These are phyloP conservation scores for Troilus luridus DNA, from an alignment of 2,888 invertebrate genomes.

Conservation along the genomic window DNA sequence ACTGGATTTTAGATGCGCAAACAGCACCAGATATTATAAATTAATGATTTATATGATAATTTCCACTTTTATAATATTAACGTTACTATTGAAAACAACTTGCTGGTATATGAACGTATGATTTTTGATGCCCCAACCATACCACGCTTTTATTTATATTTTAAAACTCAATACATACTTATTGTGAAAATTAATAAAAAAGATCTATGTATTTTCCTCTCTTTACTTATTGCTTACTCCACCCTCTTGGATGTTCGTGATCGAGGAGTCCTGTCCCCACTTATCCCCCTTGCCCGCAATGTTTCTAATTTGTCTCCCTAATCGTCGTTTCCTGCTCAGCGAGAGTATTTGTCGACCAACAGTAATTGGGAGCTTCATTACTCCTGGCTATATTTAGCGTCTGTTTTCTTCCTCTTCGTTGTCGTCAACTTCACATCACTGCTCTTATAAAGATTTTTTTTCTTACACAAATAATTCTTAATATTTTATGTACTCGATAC, in stretches of 20 bases:
- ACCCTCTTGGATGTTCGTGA: neutral
- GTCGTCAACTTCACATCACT: neutral
- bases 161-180: too few species aligned
- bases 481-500: neutral
- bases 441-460: neutral
- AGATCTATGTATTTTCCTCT: too few species aligned
- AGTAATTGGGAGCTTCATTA: conserved; percentile 44
- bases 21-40: too few species aligned
- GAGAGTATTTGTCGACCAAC: conserved; percentile 39
- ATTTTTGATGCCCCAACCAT: too few species aligned
- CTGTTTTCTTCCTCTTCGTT: conserved; percentile 11
- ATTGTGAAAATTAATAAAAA: too few species aligned
- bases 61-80: too few species aligned
- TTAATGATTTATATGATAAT: too few species aligned
- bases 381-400: neutral
- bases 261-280: conserved; percentile 54
- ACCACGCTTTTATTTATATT: too few species aligned
- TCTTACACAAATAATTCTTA: neutral
- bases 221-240: neutral
- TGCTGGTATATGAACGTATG: too few species aligned
- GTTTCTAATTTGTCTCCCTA: conserved; percentile 61
- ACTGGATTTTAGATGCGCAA: too few species aligned
- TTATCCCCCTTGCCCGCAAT: conserved; percentile 57
- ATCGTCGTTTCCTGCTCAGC: conserved; percentile 43
- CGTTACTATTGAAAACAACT: too few species aligned